Base-by-base conservation (phyloP, 2,888 invertebrate genomes). In the Onchidella celtica region DNA sequence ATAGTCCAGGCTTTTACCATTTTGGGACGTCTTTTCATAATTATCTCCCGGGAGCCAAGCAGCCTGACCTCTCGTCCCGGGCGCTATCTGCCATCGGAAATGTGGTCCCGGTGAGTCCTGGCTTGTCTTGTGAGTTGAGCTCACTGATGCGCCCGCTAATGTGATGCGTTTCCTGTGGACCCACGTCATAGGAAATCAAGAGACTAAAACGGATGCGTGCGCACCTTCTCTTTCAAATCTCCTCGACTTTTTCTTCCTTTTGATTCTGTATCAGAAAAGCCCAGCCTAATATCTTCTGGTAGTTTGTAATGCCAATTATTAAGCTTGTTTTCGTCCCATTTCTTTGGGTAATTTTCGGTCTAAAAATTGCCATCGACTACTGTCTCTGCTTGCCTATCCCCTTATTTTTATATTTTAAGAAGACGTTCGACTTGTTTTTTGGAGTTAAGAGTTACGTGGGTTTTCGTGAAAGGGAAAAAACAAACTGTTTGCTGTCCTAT, bases 171-270 rank as follows among this genome's bases (percentile, higher is more conserved):
- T 79, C 72, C 72, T 79, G 32, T 34, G 6, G 4, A 36, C 40
- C 40, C 47, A 79, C 63, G 40, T 34, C 70, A 47, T 34, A 70
- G 79, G 79, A 79, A 79, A 68, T 68, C 47, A 65, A 32, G 65
- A 55, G 77, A 65, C 63, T 55, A 68, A 77, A 77, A 29, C 77
- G 77, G 77, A 77, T 65, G 77, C n/a, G 66, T n/a, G 65, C n/a
- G 38, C 47, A 77, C 66, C 32, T 68, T 77, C 36, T 34, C 34
- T 29, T 40, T 27, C 36, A 34, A 55, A 57, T 59, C 55, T 14
- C 11, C 9, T 66, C 24, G 66, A 68, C 57, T 21, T 47, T 57
- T 14, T 17, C 65, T 66, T 66, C 77, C 65, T 77, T 47, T 24
- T 24, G 61, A 24, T 57, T 73, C 57, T 73, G 73, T 73, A 59